Percentiles rank a stretch among this genome's conserved stretches.
phyloP scores from a whole-genome alignment of 2,888 invertebrate species.

The Nemoura dubitans region DNA sequence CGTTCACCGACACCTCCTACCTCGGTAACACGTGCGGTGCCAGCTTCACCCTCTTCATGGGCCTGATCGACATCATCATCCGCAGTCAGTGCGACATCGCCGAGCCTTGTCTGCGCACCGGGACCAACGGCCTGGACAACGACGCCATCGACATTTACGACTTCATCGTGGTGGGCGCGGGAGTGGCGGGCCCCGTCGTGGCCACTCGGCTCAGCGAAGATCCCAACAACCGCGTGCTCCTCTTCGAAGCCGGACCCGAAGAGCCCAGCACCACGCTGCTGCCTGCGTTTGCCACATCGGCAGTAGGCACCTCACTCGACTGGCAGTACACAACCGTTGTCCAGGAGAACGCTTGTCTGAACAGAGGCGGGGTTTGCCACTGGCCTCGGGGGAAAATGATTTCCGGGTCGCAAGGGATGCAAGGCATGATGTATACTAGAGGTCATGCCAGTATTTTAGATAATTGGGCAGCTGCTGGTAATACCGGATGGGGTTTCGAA shows the following conservation, averaged over 20 bases:
- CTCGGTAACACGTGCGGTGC: conserved; percentile 53
- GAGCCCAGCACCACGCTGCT: conserved; percentile 60
- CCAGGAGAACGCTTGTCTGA: conserved; percentile 56
- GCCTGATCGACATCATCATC: conserved; percentile 55
- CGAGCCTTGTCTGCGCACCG: conserved; percentile 54
- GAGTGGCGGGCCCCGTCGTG: conserved; percentile 57
- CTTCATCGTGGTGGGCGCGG: conserved; percentile 56
- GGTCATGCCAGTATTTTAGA: conserved; percentile 77
- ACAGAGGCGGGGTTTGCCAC: conserved; percentile 58
- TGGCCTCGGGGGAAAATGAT: conserved; percentile 63
- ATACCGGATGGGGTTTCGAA: conserved; percentile 65
- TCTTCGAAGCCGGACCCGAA: conserved; percentile 62
- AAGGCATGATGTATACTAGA: conserved; percentile 66
- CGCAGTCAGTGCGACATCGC: conserved; percentile 54
- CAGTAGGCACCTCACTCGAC: conserved; percentile 60
- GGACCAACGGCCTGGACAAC: conserved; percentile 26
- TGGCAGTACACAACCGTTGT: conserved; percentile 65
- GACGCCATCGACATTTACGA: conserved; percentile 48
- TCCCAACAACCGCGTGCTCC: conserved; percentile 53
- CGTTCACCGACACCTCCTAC: conserved; percentile 54
- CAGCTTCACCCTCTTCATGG: conserved; percentile 54
- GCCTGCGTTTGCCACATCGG: conserved; percentile 59
- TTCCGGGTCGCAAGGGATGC: conserved; percentile 54
- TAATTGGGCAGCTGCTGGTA: conserved; percentile 68
- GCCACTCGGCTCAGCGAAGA: conserved; percentile 56